Evolutionary conservation across 2,113 vertebrate genomes (phyloP).

Genomic region (Sorex fumeus): DNA sequence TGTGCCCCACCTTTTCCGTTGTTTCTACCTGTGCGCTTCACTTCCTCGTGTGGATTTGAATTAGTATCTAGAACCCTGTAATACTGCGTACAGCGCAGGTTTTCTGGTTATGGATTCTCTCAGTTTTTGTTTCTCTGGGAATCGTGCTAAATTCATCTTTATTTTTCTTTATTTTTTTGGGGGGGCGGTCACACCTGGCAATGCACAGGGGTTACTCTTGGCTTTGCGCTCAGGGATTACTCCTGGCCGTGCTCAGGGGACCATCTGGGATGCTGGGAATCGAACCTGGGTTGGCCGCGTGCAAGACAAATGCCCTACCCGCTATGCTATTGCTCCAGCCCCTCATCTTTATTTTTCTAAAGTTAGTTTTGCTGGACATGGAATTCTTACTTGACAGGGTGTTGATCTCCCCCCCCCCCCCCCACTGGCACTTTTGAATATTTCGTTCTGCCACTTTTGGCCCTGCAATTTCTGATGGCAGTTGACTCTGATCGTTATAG

Average conservation of each 20-base stretch:
- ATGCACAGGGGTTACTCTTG: too few relatives aligned
- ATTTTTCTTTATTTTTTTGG: too few relatives aligned
- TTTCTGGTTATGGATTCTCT: not conserved
- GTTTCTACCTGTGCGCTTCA: too few relatives aligned
- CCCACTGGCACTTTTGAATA: not conserved
- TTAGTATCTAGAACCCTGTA: not conserved
- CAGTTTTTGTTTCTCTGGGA: not conserved
- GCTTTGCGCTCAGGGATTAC: too few relatives aligned
- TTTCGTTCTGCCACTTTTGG: not conserved
- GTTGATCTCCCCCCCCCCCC: not conserved
- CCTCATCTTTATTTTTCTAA: constrained; percentile 6
- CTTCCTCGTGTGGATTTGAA: not conserved
- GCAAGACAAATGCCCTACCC: too few relatives aligned
- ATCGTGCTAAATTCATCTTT: constrained; percentile 7
- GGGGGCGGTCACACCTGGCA: too few relatives aligned
- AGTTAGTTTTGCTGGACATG: not conserved
- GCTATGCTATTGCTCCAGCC: too few relatives aligned
- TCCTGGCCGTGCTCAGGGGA: too few relatives aligned
- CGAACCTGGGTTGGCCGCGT: too few relatives aligned
- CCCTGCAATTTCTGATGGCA: not conserved
- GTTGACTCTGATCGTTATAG: not conserved
- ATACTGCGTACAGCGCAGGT: not conserved
- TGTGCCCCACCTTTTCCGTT: too few relatives aligned
- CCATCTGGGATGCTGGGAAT: too few relatives aligned
- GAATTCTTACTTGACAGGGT: not conserved